Conservation (phyloP, 2,888 invertebrate genomes). For the Drosophila meridiana region DNA sequence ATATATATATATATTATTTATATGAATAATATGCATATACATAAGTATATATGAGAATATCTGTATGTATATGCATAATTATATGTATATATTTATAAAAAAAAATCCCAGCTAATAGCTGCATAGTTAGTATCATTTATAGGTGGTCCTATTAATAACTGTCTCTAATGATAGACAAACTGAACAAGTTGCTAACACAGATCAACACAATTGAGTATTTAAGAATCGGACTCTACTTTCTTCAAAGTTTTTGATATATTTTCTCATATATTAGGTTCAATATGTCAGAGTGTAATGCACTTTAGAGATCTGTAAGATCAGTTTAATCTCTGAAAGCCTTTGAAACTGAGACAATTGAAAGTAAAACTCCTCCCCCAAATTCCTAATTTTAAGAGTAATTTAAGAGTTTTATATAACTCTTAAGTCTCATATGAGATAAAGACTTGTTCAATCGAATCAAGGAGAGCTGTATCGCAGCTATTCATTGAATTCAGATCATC, state of each 20-base stretch:
- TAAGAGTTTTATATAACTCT: neutral
- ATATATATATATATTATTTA: neutral
- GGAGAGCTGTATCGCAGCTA: neutral
- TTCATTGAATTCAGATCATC: neutral
- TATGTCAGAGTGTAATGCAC: too few species aligned
- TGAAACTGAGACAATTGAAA: neutral
- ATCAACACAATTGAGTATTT: neutral
- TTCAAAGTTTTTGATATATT: neutral
- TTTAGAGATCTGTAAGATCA: neutral
- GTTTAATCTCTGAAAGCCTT: neutral
- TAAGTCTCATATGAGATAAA: neutral
- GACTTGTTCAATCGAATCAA: neutral
- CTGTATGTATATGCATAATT: neutral
- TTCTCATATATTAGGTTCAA: too few species aligned
- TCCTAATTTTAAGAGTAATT: neutral
- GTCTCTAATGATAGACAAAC: neutral
- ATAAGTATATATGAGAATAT: neutral
- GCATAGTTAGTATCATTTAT: constrained; percentile 9
- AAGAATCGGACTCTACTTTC: neutral
- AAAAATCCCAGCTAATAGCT: neutral
- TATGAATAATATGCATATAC: neutral
- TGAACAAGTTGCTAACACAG: neutral
- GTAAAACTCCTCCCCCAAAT: neutral
- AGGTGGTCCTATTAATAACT: neutral
- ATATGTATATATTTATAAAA: neutral